Conservation (phyloP, 1,140 invertebrate species). For the Venturia canescens region DNA sequence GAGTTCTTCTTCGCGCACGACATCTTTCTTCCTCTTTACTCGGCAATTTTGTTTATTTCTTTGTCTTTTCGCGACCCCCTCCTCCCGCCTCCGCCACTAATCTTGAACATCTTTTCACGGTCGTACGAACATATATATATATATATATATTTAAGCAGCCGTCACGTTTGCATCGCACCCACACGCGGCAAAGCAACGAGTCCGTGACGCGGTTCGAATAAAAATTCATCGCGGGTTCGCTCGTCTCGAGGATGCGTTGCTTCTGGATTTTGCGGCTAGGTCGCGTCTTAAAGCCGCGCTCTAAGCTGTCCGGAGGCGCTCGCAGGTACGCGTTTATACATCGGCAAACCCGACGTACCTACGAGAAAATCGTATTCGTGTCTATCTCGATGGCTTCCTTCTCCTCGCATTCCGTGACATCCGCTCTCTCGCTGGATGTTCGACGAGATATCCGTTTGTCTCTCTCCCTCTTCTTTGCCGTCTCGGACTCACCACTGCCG, state of each 20-base stretch:
- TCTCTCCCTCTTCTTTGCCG: neutral
- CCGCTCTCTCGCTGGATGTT: conserved; percentile 11
- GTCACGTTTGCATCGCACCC: conserved; percentile 29
- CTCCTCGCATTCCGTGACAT: conserved; percentile 20
- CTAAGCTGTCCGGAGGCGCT: neutral
- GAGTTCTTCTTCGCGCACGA: neutral
- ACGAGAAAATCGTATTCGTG: conserved; percentile 17
- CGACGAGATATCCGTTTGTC: neutral
- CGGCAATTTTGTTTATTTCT: conserved; percentile 16
- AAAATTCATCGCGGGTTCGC: neutral
- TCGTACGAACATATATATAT: conserved; percentile 5
- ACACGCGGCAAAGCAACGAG: neutral
- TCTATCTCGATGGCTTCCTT: conserved; percentile 27
- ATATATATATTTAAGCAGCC: neutral
- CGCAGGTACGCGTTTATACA: conserved; percentile 3
- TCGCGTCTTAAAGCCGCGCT: too few species aligned
- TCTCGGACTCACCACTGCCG: neutral
- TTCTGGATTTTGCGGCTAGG: neutral
- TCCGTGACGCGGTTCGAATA: conserved; percentile 20
- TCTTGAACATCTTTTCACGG: conserved; percentile 48
- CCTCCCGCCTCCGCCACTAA: conserved; percentile 44
- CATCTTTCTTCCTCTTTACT: neutral
- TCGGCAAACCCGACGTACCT: neutral
- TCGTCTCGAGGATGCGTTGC: neutral
- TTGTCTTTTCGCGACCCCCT: conserved; percentile 37